Evolutionary conservation across 2,113 vertebrate species (phyloP), one percentile per base, ranked within the genome.

Genomic region (Psephotus haematonotus): DNA sequence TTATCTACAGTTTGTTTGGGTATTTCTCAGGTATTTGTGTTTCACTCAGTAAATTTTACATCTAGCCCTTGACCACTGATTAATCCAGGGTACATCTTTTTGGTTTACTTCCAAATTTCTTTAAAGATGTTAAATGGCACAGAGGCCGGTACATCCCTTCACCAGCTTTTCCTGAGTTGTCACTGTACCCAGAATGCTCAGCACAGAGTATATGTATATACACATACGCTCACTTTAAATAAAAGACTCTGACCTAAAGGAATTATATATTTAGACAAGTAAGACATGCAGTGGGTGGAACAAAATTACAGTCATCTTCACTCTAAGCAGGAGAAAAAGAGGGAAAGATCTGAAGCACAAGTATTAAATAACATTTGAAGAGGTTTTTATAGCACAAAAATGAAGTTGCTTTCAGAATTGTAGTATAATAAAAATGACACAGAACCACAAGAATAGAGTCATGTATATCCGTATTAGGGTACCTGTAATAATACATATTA

Each of bases 291-390:
- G 91, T 86, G 28, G 76, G 88, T 74, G 46, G 76, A 88, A 92
- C 50, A 84, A 89, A 92, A 95, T 95, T 82, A 91, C 86, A 93
- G 47, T 75, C 6, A 55, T 78, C 55, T 88, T 88, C 35, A 44
- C 43, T 55, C 60, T 75, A 69, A 91, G 55, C 65, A 50, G 65
- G 72, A 93, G 69, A 90, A 81, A 81, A 83, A 86, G 31, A 81
- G 50, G 29, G 55, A 83, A 49, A 81, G 25, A 67, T 37, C 49
- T 86, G 43, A 91, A 83, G 55, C 33, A 75, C 11, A 60, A 93
- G 62, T 88, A 94, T 92, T 84, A 86, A 93, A 89, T 93, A 93
- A 91, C 49, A 82, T 91, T 84, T 87, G 43, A 64, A 78, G 41
- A 62, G 39, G 20, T 91, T 93, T 90, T 91, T 64, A 88, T 64